These are phyloP conservation scores for Eulithis prunata DNA, from an alignment of 2,888 invertebrate species.

Conservation along the genomic window DNA sequence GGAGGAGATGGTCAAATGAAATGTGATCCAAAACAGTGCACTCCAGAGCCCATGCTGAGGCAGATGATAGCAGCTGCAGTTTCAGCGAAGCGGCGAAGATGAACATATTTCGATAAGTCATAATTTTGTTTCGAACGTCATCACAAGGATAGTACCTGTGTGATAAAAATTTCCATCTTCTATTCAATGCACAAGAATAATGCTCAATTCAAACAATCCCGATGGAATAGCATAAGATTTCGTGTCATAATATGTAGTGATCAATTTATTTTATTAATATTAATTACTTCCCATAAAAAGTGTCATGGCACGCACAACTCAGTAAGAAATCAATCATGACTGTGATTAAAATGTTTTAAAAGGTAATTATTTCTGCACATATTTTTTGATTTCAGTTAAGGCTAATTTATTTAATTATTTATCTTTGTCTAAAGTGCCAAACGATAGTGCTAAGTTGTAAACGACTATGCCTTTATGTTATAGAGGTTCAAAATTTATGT, in stretches of 20 bases:
- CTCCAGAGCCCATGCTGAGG: slow-evolving; percentile 94
- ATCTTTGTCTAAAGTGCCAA: slow-evolving; percentile 78
- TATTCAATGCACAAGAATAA: slow-evolving; percentile 53
- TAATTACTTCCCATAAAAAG: slow-evolving; percentile 56
- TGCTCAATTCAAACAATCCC: slow-evolving; percentile 82
- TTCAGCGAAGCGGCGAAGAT: slow-evolving; percentile 89
- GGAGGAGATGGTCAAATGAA: slow-evolving; percentile 97
- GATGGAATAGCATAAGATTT: slow-evolving; percentile 81
- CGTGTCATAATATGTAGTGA: slow-evolving; percentile 81
- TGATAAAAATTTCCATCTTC: slow-evolving; percentile 75
- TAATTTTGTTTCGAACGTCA: slow-evolving; percentile 57
- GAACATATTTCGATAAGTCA: slow-evolving; percentile 67
- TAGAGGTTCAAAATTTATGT: slow-evolving; percentile 68
- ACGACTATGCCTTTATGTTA: slow-evolving; percentile 75
- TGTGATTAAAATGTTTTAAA: slow-evolving; percentile 78
- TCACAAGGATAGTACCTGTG: slow-evolving; percentile 71
- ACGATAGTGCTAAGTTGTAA: slow-evolving; percentile 81
- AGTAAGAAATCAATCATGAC: slow-evolving; percentile 74
- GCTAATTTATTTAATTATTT: slow-evolving; percentile 68
- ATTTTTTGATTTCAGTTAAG: slow-evolving; percentile 66
- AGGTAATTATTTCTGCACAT: slow-evolving; percentile 68
- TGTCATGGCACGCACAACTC: slow-evolving; percentile 77
- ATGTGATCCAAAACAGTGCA: slow-evolving; percentile 95
- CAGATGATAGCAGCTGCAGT: slow-evolving; percentile 95
- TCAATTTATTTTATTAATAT: slow-evolving; percentile 66